Conservation (phyloP, 1,140 invertebrate genomes). For the Tribolium madens region DNA sequence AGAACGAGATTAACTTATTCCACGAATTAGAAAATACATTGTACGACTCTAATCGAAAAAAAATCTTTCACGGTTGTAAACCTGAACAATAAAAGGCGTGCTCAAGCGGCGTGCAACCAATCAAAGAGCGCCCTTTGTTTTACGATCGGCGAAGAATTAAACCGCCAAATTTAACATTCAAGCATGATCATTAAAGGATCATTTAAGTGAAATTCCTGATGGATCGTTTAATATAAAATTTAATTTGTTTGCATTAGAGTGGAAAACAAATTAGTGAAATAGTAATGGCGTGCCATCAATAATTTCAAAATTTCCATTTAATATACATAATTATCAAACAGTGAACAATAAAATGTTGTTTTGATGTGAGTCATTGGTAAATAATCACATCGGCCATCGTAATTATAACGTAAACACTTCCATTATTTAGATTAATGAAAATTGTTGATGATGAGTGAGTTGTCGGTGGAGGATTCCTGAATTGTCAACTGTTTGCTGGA, state of each 20-base stretch:
- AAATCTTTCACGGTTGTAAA: constrained; percentile 19
- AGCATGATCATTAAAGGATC: constrained; percentile 15
- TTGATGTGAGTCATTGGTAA: constrained; percentile 36
- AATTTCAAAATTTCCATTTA: constrained; percentile 37
- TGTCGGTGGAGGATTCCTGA: background rate
- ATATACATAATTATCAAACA: constrained; percentile 32
- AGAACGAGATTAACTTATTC: background rate
- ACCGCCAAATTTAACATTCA: constrained; percentile 26
- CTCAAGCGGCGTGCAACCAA: constrained; percentile 21
- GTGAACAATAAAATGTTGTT: constrained; percentile 25
- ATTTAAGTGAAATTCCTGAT: background rate
- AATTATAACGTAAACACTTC: constrained; percentile 26
- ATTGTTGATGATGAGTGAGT: background rate
- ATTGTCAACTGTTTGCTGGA: constrained; percentile 48
- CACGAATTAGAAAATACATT: background rate
- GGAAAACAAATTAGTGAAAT: constrained; percentile 32
- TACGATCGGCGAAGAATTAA: constrained; percentile 19
- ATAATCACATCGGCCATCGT: constrained; percentile 6
- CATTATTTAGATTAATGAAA: background rate
- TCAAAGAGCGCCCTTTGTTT: constrained; percentile 32
- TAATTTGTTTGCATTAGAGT: constrained; percentile 33
- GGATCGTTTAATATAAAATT: constrained; percentile 25
- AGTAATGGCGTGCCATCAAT: constrained; percentile 26
- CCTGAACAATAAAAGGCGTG: constrained; percentile 25
- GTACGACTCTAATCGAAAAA: constrained; percentile 11